Conservation (phyloP, 1,140 invertebrate genomes). For the Drosophila orosa region DNA sequence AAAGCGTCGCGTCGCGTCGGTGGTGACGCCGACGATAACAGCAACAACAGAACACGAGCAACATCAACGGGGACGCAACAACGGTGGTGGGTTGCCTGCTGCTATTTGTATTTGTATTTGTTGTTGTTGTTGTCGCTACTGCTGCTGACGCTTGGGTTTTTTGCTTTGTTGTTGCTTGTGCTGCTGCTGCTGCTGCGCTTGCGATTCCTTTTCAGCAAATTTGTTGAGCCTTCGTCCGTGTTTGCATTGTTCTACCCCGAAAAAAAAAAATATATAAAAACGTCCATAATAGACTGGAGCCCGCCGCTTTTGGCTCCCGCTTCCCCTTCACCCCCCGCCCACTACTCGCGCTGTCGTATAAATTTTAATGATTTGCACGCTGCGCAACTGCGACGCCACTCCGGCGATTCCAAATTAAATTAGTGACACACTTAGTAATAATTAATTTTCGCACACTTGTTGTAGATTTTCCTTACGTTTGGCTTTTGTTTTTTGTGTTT, state of each 20-base stretch:
- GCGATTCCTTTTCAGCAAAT: constrained; percentile 79
- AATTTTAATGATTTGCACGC: constrained; percentile 78
- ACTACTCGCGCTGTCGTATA: constrained; percentile 53
- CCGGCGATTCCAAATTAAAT: constrained; percentile 71
- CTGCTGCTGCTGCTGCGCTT: constrained; percentile 48
- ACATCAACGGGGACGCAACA: constrained; percentile 22
- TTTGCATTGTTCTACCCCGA: constrained; percentile 77
- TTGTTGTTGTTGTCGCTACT: constrained; percentile 38
- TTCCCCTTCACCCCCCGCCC: no score
- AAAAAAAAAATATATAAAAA: constrained; percentile 27
- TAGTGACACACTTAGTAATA: constrained; percentile 82
- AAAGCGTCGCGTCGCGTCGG: constrained; percentile 40
- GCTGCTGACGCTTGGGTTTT: constrained; percentile 59
- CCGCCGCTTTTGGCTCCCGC: constrained; percentile 15
- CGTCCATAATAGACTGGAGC: constrained; percentile 63
- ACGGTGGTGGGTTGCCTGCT: constrained; percentile 53
- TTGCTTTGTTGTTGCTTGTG: constrained; percentile 48
- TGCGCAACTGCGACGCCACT: constrained; percentile 59
- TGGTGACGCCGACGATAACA: constrained; percentile 57
- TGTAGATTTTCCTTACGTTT: constrained; percentile 65
- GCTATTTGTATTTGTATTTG: constrained; percentile 31
- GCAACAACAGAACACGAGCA: constrained; percentile 20
- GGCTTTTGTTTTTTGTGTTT: constrained; percentile 29
- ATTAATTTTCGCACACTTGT: constrained; percentile 82
- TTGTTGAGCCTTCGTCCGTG: constrained; percentile 73